Conservation (phyloP, 2,113 vertebrate genomes). For the Pelodiscus sinensis region DNA sequence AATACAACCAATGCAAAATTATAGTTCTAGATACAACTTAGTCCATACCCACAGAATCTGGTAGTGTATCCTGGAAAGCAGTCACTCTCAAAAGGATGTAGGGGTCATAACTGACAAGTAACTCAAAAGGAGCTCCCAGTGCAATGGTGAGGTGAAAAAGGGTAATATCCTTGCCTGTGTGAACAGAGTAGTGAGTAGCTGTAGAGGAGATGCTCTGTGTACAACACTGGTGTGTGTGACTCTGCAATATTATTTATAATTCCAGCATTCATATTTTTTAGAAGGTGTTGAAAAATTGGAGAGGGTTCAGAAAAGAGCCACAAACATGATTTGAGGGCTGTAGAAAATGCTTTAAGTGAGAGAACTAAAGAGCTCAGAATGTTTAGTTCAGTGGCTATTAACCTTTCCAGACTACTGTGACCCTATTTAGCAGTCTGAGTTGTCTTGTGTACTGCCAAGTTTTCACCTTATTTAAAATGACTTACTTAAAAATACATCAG, state of each 20-base stretch:
- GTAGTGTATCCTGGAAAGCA: background rate
- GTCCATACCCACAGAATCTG: background rate
- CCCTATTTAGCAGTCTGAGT: no score
- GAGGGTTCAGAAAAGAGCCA: background rate
- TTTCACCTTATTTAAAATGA: no score
- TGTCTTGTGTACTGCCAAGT: no score
- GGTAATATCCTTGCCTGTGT: background rate
- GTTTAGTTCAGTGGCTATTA: background rate
- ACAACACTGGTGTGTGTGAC: background rate
- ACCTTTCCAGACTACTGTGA: no score
- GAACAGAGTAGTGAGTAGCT: background rate
- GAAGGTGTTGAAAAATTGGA: background rate
- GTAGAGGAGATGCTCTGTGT: background rate
- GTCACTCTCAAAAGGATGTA: background rate
- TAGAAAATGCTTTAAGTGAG: background rate
- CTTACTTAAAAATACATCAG: no score
- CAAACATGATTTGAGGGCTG: background rate
- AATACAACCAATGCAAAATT: background rate
- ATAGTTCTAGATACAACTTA: background rate
- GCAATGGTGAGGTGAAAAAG: background rate
- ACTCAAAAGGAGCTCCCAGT: background rate
- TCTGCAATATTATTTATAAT: background rate
- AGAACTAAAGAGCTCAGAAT: background rate
- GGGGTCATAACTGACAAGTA: background rate
- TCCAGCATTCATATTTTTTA: background rate